Evolutionary conservation across 2,113 vertebrate genomes (phyloP), one percentile per base, ranked within the genome.

Genomic region (Coptodon rendalli): DNA sequence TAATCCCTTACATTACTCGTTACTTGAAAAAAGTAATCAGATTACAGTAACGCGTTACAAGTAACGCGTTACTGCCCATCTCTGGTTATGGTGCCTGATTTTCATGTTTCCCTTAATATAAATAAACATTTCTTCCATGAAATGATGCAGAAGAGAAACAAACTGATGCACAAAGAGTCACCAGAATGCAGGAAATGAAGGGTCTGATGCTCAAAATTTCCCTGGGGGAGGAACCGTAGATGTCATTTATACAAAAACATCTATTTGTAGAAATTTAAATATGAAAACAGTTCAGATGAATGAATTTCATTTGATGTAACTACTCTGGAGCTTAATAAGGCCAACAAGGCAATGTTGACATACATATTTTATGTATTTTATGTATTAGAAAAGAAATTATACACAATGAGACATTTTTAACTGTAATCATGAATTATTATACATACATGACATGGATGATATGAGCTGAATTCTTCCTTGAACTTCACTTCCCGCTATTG

Each of bases 41-140:
- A n/a, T n/a, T n/a, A n/a, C n/a, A n/a, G n/a, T n/a, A n/a, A n/a
- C n/a, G n/a, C n/a, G n/a, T n/a, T n/a, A n/a, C n/a, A n/a, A n/a
- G n/a, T n/a, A n/a, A n/a, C n/a, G n/a, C n/a, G n/a, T n/a, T n/a
- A n/a, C n/a, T n/a, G n/a, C n/a, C n/a, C n/a, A n/a, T n/a, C n/a
- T n/a, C n/a, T n/a, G n/a, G 43, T 29, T 0, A 29, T 48, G 40
- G 24, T 2, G 2, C 9, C 68, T 12, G 24, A 76, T 3, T 76
- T 76, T 76, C 29, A 4, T 0, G 0, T 76, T 50, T 76, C 2
- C 43, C 43, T 29, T 48, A 48, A 48, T 76, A 48, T 50, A 76
- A 29, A 29, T 48, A 76, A 17, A 29, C 1, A 29, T 17, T 76
- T 76, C 2, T 76, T 48, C 9, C 43, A 76, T 48, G 40, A 76